Evolutionary conservation across 2,797 vertebrate genomes (phyloP).

Genomic region (Leucoraja ocellata): DNA sequence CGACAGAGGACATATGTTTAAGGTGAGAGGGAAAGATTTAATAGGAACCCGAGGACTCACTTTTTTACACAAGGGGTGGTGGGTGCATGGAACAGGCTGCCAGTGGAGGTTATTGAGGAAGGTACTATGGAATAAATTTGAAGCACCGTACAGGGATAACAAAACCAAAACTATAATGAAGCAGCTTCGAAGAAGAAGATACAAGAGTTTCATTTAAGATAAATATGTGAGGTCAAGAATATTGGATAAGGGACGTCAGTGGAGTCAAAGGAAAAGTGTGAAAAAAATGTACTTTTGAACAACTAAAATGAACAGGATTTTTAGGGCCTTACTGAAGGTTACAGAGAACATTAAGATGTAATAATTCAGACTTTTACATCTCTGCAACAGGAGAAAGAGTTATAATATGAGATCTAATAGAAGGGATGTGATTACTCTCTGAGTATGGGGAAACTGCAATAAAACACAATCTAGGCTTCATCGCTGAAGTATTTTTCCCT

Average conservation of each 20-base stretch:
- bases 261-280: neutral
- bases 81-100: no score
- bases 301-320: neutral
- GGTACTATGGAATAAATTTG: neutral
- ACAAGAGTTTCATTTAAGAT: neutral
- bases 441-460: neutral
- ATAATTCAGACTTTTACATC: no score
- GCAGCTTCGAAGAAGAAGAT: neutral
- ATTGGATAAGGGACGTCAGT: neutral
- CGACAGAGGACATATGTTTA: no score
- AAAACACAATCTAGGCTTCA: neutral
- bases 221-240: neutral
- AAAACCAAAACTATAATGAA: neutral
- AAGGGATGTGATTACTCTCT: neutral
- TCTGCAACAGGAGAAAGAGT: no score
- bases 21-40: no score
- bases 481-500: neutral
- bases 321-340: neutral
- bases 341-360: neutral
- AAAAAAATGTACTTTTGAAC: neutral
- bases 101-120: no score
- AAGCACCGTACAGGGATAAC: neutral
- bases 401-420: no score
- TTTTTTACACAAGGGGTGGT: no score
- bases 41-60: no score